phyloP scores from a whole-genome alignment of 2,888 invertebrate genomes.

The Lasioglossum lativentre region DNA sequence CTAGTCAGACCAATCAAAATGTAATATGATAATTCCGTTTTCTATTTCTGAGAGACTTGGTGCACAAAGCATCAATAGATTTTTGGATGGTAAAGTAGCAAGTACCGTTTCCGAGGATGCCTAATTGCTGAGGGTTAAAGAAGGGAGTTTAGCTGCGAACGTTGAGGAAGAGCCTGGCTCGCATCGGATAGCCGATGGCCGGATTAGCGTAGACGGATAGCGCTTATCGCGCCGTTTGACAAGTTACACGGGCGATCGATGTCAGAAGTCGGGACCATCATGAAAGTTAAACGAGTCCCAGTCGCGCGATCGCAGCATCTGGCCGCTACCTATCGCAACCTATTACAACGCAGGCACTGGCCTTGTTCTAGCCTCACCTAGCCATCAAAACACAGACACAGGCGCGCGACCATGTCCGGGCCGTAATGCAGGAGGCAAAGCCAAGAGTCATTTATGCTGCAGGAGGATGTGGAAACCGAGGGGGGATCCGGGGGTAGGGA shows the following conservation, averaged over 20 bases:
- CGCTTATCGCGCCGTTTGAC: conserved; percentile 5
- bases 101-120: not conserved
- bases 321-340: conserved; percentile 47
- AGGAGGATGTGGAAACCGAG: conserved; percentile 45
- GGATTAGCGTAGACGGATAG: conserved; percentile 7
- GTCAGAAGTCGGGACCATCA: conserved; percentile 13
- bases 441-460: conserved; percentile 73
- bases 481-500: conserved; percentile 17
- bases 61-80: not conserved
- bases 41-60: not conserved
- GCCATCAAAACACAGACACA: conserved; percentile 51
- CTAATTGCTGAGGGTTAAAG: not conserved
- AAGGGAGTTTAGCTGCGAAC: not conserved
- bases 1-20: not conserved
- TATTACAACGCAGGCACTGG: conserved; percentile 27
- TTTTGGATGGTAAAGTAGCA: not conserved
- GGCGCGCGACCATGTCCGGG: conserved; percentile 31
- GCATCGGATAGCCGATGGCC: not conserved
- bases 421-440: conserved; percentile 63
- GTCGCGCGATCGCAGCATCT: conserved; percentile 36
- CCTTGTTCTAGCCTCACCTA: conserved; percentile 63
- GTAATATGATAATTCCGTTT: not conserved
- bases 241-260: not conserved
- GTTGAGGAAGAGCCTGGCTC: not conserved
- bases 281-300: conserved; percentile 35